Base-by-base conservation (phyloP, 2,888 invertebrate genomes). In the Ariolimax columbianus region DNA sequence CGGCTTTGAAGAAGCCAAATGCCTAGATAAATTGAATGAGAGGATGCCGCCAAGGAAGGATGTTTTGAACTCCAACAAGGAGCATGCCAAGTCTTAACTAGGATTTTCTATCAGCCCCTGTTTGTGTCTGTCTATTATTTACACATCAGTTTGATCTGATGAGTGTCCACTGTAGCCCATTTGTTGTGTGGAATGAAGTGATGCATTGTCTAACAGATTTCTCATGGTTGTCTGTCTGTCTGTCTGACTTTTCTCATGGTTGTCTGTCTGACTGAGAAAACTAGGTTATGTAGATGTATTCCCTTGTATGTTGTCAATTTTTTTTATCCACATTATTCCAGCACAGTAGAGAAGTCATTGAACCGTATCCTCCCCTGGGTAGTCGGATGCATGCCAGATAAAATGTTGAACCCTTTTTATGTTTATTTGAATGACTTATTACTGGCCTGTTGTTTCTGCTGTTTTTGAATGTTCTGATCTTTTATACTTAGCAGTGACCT, bases 1-100 rank as follows among this genome's bases (percentile, higher is more conserved):
- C 92, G 98, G 98, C 92, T 99, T 99, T 95, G 99, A 98, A 93
- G 99, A 99, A 95, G 99, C 99, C 88, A 99, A 99, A 95, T 98
- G 98, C 86, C 95, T 99, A 94, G 99, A 99, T 95, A 98, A 98
- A 92, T 97, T 99, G 95, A 99, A 99, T 95, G 99, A 99, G 95
- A 97, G 99, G 91, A 99, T 99, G 98, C 99, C 99, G 80, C 99
- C 99, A 47, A 95, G 98, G 66, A 92, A 91, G 88, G 91, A 91
- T 86, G 88, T 89, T 80, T 89, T 91, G 83, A 92, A 92, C 88
- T 88, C 91, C 87, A 91, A 89, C 86, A 90, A 91, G 82, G 90
- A 89, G 72, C 89, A 90, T 80, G 72, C 83, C 85, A 87, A 87
- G 81, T 87, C 88, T 86, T 87, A 86, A 86, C 86, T 87, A 84